phyloP scores from a whole-genome alignment of 2,797 vertebrate species.

The Protosalanx chinensis region DNA sequence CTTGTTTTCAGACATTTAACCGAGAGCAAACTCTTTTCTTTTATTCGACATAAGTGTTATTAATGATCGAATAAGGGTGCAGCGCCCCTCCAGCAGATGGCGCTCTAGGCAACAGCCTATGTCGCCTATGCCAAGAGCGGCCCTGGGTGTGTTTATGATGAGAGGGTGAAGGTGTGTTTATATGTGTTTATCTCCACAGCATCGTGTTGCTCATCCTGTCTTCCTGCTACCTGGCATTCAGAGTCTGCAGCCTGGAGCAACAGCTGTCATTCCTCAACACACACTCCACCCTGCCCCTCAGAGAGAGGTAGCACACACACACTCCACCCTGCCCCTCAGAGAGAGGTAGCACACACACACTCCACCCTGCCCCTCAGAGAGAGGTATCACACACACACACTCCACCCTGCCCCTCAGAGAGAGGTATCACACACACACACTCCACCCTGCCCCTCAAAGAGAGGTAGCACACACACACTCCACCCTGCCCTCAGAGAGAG shows the following conservation, averaged over 20 bases:
- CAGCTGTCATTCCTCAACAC: slow-evolving; percentile 80
- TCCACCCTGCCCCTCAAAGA: no score
- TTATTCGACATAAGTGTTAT: no score
- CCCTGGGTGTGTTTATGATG: neutral
- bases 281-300: neutral
- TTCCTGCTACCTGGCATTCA: slow-evolving; percentile 90
- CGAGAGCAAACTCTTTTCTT: no score
- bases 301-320: slow-evolving; percentile 2
- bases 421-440: no score
- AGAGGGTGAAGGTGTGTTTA: no score
- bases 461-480: neutral
- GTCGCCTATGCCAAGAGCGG: no score
- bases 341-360: slow-evolving; percentile 40
- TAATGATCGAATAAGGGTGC: no score
- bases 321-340: slow-evolving; percentile 65
- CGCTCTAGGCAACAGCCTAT: no score
- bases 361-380: neutral
- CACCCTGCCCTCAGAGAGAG: slow-evolving; percentile 65
- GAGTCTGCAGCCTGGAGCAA: slow-evolving; percentile 91
- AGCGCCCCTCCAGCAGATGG: no score
- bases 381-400: neutral
- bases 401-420: no score
- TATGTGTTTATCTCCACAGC: slow-evolving; percentile 54
- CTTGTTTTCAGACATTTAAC: no score
- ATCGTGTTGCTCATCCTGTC: slow-evolving; percentile 89